Evolutionary conservation across 92 coral and sea anemone species (phyloP).

Genomic region (Paragorgia papillata): DNA sequence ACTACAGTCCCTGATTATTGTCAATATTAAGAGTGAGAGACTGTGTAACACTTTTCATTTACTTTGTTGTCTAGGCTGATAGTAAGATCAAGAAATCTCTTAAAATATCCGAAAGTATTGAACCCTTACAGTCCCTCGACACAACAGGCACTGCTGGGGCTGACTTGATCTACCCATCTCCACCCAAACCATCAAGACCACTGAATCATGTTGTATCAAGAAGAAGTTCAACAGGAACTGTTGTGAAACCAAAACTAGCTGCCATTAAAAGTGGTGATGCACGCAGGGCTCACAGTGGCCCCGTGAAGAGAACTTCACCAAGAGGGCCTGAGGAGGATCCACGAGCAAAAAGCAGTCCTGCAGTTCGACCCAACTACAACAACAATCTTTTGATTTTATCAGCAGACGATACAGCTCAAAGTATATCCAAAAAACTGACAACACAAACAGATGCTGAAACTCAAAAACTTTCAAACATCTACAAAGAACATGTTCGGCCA

Average conservation of each 20-base stretch:
- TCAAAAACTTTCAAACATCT: slow-evolving; percentile 68
- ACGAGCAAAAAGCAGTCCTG: slow-evolving; percentile 44
- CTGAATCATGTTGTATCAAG: slow-evolving; percentile 9
- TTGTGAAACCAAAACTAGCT: slow-evolving; percentile 24
- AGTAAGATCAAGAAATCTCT: slow-evolving; percentile 16
- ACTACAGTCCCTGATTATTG: too few species aligned
- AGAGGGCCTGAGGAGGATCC: slow-evolving; percentile 19
- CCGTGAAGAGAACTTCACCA: slow-evolving; percentile 43
- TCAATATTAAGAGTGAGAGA: too few species aligned
- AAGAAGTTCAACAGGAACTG: slow-evolving; percentile 35
- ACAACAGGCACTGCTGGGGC: background rate
- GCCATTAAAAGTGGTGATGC: slow-evolving; percentile 26
- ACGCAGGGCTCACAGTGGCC: slow-evolving; percentile 62
- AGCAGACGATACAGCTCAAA: slow-evolving; percentile 53
- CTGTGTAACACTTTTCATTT: too few species aligned
- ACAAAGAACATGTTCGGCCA: slow-evolving; percentile 88
- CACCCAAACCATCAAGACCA: slow-evolving; percentile 24
- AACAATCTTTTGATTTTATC: background rate
- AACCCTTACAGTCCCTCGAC: background rate
- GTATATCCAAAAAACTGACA: slow-evolving; percentile 68
- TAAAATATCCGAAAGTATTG: slow-evolving; percentile 9
- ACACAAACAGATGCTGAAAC: slow-evolving; percentile 51
- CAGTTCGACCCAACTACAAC: slow-evolving; percentile 41
- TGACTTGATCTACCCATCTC: slow-evolving; percentile 8
- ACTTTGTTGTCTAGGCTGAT: slow-evolving; percentile 1